Percentiles rank a stretch among this genome's conserved stretches.
These are phyloP conservation scores for Lottia gigantea DNA, from an alignment of 2,888 invertebrate species.

Conservation along the genomic window DNA sequence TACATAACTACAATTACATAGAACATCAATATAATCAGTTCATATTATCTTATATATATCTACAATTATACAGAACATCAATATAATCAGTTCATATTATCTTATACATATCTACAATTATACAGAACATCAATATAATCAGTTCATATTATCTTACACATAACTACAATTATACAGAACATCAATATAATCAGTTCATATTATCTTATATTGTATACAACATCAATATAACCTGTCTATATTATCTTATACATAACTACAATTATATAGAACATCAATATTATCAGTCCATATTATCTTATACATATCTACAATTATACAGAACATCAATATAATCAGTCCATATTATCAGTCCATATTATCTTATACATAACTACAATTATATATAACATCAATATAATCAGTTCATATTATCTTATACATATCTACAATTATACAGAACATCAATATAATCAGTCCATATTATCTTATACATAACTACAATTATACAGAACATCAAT, in stretches of 20 bases:
- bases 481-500: background rate
- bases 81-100: background rate
- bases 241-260: background rate
- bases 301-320: background rate
- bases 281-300: background rate
- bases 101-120: background rate
- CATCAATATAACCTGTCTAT: background rate
- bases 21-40: background rate
- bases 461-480: background rate
- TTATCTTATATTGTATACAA: background rate
- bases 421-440: background rate
- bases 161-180: background rate
- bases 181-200: background rate
- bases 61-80: background rate
- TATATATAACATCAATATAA: background rate
- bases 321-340: background rate
- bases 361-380: background rate
- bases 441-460: background rate
- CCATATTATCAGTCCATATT: background rate
- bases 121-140: background rate
- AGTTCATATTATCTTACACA: background rate
- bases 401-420: background rate
- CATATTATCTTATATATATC: background rate
- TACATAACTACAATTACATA: background rate
- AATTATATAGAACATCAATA: background rate